Evolutionary conservation across 1,140 invertebrate genomes (phyloP), one percentile per base, ranked within the genome.

Genomic region (Popillia japonica): DNA sequence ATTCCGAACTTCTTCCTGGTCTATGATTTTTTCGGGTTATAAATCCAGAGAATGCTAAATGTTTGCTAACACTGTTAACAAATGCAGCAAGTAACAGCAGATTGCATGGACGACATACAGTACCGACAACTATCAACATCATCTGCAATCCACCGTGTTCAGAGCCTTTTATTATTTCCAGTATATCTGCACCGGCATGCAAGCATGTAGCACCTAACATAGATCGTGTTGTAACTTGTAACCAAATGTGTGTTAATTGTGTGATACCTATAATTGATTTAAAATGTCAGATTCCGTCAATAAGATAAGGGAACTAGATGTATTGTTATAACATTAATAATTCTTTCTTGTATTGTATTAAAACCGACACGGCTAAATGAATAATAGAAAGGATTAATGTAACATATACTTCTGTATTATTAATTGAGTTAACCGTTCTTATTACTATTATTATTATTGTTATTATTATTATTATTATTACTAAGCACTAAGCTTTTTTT

Each of bases 41-140:
- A 77, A 79, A 77, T 59, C 78, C 78, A 79, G 78, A 79, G 74
- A 79, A 79, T 79, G 78, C 78, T 73, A 74, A 76, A 55, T 77
- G 20, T 64, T 76, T 76, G 75, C 68, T 72, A 79, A 76, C 64
- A 76, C 75, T 44, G 59, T 72, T 76, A 72, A 79, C 78, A 77
- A 55, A 75, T 44, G 74, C 48, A 79, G 48, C 48, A 44, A 78
- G 17, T 55, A 76, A 76, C 23, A 23, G 41, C 44, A 14, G 75
- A 41, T 48, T 76, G 75, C 75, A 68, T 68, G 61, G 44, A 14
- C 20, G 9, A 6, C 72, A 23, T 41, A 34, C 22, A 41, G 2
- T 68, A 10, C 6, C 40, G 17, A 44, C 34, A 74, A 20, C 10
- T 68, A 20, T 14, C 22, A 68, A n/a, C 10, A 68, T 40, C 72